A percentile compares a stretch with the other conserved stretches of the same genome.
phyloP scores from a whole-genome alignment of 1,140 invertebrate genomes.

The Achatina immaculata region DNA sequence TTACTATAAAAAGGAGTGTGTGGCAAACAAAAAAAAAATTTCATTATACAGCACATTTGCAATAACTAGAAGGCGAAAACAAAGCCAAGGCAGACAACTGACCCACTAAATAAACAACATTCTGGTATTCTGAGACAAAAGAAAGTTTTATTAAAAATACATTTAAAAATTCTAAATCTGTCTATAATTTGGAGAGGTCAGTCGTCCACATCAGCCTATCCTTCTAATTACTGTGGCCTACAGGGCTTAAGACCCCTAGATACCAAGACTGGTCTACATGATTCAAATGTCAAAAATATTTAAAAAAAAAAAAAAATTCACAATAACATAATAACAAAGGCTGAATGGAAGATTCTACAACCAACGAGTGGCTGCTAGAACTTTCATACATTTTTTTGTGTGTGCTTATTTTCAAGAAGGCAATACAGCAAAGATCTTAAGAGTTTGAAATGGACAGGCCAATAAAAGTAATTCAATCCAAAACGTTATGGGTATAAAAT shows the following conservation, averaged over 20 bases:
- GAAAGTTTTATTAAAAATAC: no score
- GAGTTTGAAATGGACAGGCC: no score
- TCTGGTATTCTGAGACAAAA: no score
- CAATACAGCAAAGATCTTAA: no score
- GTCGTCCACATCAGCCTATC: constrained; percentile 53
- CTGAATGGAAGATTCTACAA: no score
- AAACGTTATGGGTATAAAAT: no score
- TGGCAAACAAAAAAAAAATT: constrained; percentile 40
- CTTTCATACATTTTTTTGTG: no score
- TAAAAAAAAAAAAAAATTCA: constrained; percentile 31
- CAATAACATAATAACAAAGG: constrained; percentile 26
- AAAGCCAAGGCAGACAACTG: constrained; percentile 42
- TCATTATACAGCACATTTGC: constrained; percentile 69
- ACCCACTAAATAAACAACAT: constrained; percentile 20
- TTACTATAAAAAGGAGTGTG: constrained; percentile 32
- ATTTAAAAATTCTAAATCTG: no score
- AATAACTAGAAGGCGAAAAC: constrained; percentile 62
- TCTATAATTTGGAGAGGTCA: not conserved
- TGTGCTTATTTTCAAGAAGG: no score
- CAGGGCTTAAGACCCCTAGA: constrained; percentile 25
- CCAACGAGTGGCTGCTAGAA: no score
- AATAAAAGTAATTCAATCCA: no score
- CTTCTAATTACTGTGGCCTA: constrained; percentile 60
- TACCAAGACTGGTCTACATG: constrained; percentile 35
- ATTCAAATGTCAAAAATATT: constrained; percentile 28